phyloP scores from a whole-genome alignment of 1,140 invertebrate species.

The Drosophila mayri region DNA sequence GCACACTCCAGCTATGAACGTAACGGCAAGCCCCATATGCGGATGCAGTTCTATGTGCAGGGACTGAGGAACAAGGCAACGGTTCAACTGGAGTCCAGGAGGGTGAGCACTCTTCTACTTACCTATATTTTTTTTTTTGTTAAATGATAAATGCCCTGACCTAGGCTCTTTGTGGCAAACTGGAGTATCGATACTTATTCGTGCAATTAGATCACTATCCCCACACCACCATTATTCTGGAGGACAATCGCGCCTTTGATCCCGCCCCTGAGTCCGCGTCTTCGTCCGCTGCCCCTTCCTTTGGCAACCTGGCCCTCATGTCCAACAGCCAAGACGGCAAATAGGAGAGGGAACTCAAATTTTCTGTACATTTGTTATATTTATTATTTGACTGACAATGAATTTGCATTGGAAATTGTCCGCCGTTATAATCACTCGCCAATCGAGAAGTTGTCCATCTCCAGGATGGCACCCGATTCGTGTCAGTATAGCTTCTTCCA shows the following conservation, averaged over 20 bases:
- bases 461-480: slow-evolving; percentile 71
- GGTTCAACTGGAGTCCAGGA: slow-evolving; percentile 93
- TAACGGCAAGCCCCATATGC: slow-evolving; percentile 91
- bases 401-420: slow-evolving; percentile 23
- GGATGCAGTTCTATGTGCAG: slow-evolving; percentile 96
- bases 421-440: slow-evolving; percentile 52
- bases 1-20: slow-evolving; percentile 91
- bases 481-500: slow-evolving; percentile 86
- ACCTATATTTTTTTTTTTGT: not conserved
- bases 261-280: slow-evolving; percentile 30
- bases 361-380: slow-evolving; percentile 68
- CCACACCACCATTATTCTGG: slow-evolving; percentile 89
- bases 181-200: slow-evolving; percentile 93
- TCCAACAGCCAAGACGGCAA: slow-evolving; percentile 67
- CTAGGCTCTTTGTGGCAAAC: slow-evolving; percentile 91
- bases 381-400: slow-evolving; percentile 71
- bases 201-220: slow-evolving; percentile 93
- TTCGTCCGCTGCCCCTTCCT: slow-evolving; percentile 22
- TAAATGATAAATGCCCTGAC: slow-evolving; percentile 75
- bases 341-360: slow-evolving; percentile 57
- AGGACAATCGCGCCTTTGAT: slow-evolving; percentile 88
- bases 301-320: slow-evolving; percentile 63
- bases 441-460: slow-evolving; percentile 77
- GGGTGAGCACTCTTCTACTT: slow-evolving; percentile 86
- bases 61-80: slow-evolving; percentile 92